phyloP scores from a whole-genome alignment of 1,140 invertebrate species.

The Carcinoscorpius rotundicauda region DNA sequence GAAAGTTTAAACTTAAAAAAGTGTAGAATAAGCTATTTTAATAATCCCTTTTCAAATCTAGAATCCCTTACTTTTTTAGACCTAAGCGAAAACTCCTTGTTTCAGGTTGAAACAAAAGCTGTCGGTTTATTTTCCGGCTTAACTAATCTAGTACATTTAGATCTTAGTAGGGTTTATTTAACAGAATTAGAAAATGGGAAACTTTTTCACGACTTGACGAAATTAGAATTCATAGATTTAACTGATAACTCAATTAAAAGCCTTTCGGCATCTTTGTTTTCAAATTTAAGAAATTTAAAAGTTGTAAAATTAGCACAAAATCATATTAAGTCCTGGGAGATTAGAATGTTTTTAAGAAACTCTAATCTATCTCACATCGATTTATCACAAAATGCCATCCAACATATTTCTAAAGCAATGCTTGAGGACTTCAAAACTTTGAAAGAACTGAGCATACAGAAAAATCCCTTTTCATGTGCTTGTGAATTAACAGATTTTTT shows the following conservation, averaged over 20 bases:
- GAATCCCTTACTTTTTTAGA: neutral
- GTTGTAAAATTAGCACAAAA: neutral
- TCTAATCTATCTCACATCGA: constrained; percentile 2
- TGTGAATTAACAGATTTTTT: constrained; percentile 4
- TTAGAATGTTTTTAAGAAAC: neutral
- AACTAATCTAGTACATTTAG: neutral
- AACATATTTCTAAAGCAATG: constrained; percentile 10
- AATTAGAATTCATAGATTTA: too few species aligned
- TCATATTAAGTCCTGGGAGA: neutral
- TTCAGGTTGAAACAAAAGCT: neutral
- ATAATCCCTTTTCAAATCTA: constrained; percentile 3
- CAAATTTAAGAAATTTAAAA: too few species aligned
- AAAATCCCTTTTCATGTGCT: constrained; percentile 10
- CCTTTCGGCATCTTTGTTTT: too few species aligned
- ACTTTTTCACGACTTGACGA: too few species aligned
- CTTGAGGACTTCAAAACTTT: constrained; percentile 12
- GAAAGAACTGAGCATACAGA: constrained; percentile 8
- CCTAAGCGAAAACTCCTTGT: neutral
- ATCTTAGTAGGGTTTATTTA: neutral
- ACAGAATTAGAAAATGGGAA: neutral
- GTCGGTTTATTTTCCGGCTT: neutral
- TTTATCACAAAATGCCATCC: constrained; percentile 9
- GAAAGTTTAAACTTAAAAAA: constrained; percentile 12
- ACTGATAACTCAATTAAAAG: too few species aligned
- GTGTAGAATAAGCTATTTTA: constrained; percentile 4